Evolutionary conservation across 2,888 invertebrate genomes (phyloP).

Genomic region (Pyrocoelia pectoralis): DNA sequence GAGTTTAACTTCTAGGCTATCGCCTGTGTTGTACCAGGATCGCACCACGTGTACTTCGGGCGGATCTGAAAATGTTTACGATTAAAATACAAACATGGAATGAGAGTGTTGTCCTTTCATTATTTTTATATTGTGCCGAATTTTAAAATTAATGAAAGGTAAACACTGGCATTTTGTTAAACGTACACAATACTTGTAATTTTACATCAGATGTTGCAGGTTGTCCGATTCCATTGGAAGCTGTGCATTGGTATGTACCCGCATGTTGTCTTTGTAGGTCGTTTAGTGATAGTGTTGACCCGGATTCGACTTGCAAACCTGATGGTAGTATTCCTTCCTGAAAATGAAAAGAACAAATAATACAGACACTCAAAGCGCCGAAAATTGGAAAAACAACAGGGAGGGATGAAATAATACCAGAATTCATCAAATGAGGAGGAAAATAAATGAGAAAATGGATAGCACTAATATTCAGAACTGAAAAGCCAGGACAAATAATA

Average conservation of each 20-base stretch:
- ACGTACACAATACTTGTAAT: conserved; percentile 59
- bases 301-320: conserved; percentile 58
- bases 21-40: conserved; percentile 70
- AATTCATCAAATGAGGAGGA: too few relatives aligned
- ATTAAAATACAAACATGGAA: too few relatives aligned
- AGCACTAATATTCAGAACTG: too few relatives aligned
- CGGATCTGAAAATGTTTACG: conserved; percentile 61
- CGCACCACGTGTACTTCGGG: conserved; percentile 70
- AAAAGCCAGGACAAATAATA: too few relatives aligned
- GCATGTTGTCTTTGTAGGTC: conserved; percentile 59
- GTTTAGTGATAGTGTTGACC: conserved; percentile 56
- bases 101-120: too few relatives aligned
- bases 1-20: conserved; percentile 69
- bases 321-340: conserved; percentile 58
- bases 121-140: too few relatives aligned
- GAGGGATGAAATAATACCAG: too few relatives aligned
- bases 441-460: too few relatives aligned
- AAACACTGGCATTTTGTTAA: too few relatives aligned
- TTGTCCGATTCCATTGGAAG: conserved; percentile 61
- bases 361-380: too few relatives aligned
- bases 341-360: conserved; percentile 37
- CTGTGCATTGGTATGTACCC: conserved; percentile 63
- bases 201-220: conserved; percentile 58
- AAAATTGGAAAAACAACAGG: too few relatives aligned
- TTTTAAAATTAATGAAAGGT: too few relatives aligned